Evolutionary conservation across 1,140 invertebrate genomes (phyloP), one percentile per base, ranked within the genome.

Genomic region (Cotesia typhae): DNA sequence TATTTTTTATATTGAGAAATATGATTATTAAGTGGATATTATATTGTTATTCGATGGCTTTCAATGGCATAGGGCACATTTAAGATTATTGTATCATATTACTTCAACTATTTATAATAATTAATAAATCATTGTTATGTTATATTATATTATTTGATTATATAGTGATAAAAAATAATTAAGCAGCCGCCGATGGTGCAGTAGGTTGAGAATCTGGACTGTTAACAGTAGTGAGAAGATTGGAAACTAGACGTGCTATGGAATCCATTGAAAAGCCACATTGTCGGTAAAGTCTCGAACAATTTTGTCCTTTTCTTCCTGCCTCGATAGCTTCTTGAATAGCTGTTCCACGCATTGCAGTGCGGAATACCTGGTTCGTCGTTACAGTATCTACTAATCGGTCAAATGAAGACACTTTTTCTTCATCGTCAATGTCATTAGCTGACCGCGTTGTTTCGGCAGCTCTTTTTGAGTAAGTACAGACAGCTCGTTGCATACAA

Each of bases 401-500:
- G 78, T 94, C 92, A 36, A 93, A 86, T 7, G 91, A 89, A 3
- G 90, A 91, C 0, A 89, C 88, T 65, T 90, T 89, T 0, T 90
- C 91, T 7, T 88, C 91, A 63, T 90, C 89, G 51, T 89, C 65
- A 17, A 68, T 72, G 64, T 66, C 75, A n/a, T 79, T 77, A 0
- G 75, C 78, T 17, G 76, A 74, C 0, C 67, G 75, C 12, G 84
- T 63, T 0, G 81, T 75, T 37, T 80, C 71, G 0, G 81, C 89
- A 0, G 92, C 91, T 20, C 91, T 88, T 72, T 92, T 90, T 2
- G 94, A 89, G 78, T 94, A 94, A 1, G 91, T 91, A 74, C 94
- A 95, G 10, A 93, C 89, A 4, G 93, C 89, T 55, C 93, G 89
- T 83, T 94, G 93, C 88, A 93, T 90, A 78, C 94, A 95, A 6